phyloP scores from a whole-genome alignment of 2,888 invertebrate genomes.

The Drosophila macrospina region DNA sequence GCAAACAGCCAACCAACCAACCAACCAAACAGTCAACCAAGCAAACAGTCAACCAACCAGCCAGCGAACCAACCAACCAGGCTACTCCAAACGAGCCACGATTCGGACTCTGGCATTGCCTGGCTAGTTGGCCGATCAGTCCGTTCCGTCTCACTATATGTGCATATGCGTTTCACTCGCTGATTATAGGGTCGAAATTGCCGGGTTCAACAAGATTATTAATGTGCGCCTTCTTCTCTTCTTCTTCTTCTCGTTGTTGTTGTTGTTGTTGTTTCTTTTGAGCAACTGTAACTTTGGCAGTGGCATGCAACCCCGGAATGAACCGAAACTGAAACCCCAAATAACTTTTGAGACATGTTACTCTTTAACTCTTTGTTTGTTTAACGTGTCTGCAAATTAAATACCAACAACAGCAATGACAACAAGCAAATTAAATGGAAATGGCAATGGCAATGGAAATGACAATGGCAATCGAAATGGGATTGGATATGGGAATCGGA shows the following conservation, averaged over 20 bases:
- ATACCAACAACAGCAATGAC: conserved; percentile 54
- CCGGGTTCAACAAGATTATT: conserved; percentile 80
- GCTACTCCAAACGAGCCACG: conserved; percentile 41
- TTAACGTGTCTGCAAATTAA: conserved; percentile 78
- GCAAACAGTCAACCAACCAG: conserved; percentile 9
- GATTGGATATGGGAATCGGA: not conserved
- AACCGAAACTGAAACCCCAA: conserved; percentile 57
- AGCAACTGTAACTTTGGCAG: conserved; percentile 33
- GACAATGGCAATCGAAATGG: not conserved
- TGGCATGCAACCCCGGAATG: conserved; percentile 51
- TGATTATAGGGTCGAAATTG: conserved; percentile 81
- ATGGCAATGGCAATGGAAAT: conserved; percentile 29
- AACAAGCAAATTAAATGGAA: conserved; percentile 65
- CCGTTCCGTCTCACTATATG: conserved; percentile 63
- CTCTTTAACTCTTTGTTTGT: conserved; percentile 75
- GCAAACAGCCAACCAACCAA: conserved; percentile 9
- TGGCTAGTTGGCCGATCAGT: conserved; percentile 42
- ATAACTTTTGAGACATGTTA: conserved; percentile 54
- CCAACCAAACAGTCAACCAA: conserved; percentile 10
- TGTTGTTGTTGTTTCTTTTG: conserved; percentile 6
- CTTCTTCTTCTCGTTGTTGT: conserved; percentile 13
- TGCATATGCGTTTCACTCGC: conserved; percentile 79
- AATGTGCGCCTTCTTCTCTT: conserved; percentile 74
- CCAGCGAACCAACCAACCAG: conserved; percentile 52
- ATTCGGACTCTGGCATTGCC: not conserved